Conservation (phyloP, 2,797 vertebrate genomes). For the Malurus leucopterus region DNA sequence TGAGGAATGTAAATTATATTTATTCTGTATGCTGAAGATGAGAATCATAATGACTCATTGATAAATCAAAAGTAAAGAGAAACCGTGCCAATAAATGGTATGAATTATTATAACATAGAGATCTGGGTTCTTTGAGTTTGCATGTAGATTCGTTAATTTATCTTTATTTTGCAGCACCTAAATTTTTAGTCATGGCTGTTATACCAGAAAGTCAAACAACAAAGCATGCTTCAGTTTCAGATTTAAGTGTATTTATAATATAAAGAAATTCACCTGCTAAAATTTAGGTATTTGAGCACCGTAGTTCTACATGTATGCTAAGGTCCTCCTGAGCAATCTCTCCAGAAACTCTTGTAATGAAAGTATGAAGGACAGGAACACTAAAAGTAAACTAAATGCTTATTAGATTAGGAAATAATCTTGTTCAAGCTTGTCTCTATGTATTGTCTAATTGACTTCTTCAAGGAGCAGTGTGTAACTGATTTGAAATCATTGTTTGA, state of each 20-base stretch:
- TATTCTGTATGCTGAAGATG: background rate
- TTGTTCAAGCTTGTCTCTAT: background rate
- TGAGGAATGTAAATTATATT: background rate
- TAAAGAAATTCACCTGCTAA: background rate
- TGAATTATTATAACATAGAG: background rate
- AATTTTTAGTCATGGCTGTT: background rate
- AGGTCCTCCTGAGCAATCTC: background rate
- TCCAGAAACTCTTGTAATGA: background rate
- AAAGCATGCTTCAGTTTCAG: background rate
- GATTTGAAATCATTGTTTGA: background rate
- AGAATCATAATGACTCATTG: background rate
- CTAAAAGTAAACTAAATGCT: background rate
- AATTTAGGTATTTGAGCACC: background rate
- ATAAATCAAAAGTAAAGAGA: background rate
- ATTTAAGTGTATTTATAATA: background rate
- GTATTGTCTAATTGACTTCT: background rate
- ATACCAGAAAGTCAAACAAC: background rate
- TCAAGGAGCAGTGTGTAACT: background rate
- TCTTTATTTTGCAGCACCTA: background rate
- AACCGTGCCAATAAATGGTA: background rate
- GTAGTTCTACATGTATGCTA: background rate
- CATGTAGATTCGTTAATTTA: background rate
- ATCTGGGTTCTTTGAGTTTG: background rate
- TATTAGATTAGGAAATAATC: background rate
- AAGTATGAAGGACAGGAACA: background rate